Base-by-base conservation (phyloP, 2,888 invertebrate genomes). In the Oxycera nigricornis region DNA sequence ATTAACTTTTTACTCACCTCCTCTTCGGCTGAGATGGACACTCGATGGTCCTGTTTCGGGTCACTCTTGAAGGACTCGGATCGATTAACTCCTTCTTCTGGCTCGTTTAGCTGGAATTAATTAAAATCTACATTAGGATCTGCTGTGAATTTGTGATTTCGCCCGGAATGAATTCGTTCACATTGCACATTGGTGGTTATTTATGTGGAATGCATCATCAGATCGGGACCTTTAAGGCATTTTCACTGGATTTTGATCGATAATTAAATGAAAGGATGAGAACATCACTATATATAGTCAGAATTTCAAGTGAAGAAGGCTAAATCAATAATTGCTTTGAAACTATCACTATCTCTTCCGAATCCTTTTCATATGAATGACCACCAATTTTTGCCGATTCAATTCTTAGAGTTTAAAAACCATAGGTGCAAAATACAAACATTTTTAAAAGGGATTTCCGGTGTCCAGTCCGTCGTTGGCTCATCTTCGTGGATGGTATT, bases 391-490 rank as follows among this genome's bases (percentile, higher is more conserved):
- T 3, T 46, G 2, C 46, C 6, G 2, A 11, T 3, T 7, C 3
- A 7, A 46, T 46, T 7, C n/a, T 46, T 3, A 11, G 46, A 14
- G 14, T 46, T 3, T n/a, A 3, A 3, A 46, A 46, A 11, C 6
- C n/a, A n/a, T n/a, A n/a, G n/a, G n/a, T n/a, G 17, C 14, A 22
- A 61, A 22, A 52, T 67, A 79, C 82, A 86, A 87, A 95, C 95
- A 86, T 95, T 94, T 87, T 93, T 92, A 83, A 96, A 96, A 1
- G 95, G 96, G 83, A 95, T 94, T 87, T 96, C 96, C 0, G 96
- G 95, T 24, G 91, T 94, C 95, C 95, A 96, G 80, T 94, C 94
- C 0, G 91, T 90, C 0, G 91, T 91, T 74, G 90, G 89, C 79
- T 94, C 94, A 50, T 94, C 94, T 28, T 94, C 94, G 1, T 90